phyloP scores from a whole-genome alignment of 2,888 invertebrate genomes.

The Oscheius sp. region DNA sequence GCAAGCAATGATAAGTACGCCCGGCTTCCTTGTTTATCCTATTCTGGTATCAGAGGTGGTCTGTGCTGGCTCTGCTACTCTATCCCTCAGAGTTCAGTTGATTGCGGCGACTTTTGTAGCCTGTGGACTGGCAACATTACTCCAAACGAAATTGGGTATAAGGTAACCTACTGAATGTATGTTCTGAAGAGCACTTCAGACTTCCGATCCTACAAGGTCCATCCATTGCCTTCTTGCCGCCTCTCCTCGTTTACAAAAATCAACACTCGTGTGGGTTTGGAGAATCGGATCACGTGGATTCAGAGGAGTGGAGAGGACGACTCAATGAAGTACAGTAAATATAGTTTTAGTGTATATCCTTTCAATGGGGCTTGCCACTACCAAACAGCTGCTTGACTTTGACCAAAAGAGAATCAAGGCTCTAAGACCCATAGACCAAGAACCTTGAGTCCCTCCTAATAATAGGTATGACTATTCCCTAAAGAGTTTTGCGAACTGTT shows the following conservation, averaged over 20 bases:
- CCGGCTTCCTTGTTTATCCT: conserved; percentile 64
- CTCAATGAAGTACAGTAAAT: conserved; percentile 10
- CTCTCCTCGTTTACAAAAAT: conserved; percentile 54
- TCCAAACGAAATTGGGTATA: conserved; percentile 68
- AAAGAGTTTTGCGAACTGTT: no score
- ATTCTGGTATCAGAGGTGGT: conserved; percentile 61
- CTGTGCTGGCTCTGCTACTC: conserved; percentile 62
- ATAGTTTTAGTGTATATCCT: no score
- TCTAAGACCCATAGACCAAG: no score
- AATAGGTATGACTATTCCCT: no score
- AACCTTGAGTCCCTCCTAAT: no score
- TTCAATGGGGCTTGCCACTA: no score
- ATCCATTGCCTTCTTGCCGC: conserved; percentile 69
- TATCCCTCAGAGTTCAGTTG: conserved; percentile 60
- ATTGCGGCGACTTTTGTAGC: conserved; percentile 67
- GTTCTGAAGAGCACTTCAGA: not conserved
- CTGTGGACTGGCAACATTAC: conserved; percentile 62
- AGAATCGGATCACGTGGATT: conserved; percentile 54
- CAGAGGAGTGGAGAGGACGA: conserved; percentile 53
- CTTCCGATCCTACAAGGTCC: conserved; percentile 70
- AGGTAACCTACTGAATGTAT: conserved; percentile 39
- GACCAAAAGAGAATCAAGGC: no score
- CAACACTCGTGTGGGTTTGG: conserved; percentile 53
- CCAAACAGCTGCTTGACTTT: no score
- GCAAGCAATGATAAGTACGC: conserved; percentile 69